phyloP scores from a whole-genome alignment of 1,140 invertebrate genomes.

The Phenacoccus solenopsis region DNA sequence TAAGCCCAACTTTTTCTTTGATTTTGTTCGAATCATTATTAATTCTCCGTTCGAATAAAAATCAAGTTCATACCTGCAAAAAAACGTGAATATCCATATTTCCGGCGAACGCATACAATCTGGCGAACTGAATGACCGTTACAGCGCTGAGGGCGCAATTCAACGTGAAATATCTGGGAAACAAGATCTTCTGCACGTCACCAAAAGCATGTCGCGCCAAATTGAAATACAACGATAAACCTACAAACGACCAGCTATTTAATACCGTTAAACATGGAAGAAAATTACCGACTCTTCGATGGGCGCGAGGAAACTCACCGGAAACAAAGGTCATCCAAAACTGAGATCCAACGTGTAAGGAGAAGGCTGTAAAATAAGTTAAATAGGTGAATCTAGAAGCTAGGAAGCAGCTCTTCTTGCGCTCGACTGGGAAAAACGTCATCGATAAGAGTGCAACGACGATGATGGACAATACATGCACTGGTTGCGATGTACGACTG shows the following conservation, averaged over 20 bases:
- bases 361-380: slow-evolving; percentile 53
- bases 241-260: slow-evolving; percentile 35
- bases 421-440: background rate
- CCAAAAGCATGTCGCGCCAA: slow-evolving; percentile 69
- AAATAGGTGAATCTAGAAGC: slow-evolving; percentile 6
- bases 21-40: too few relatives aligned
- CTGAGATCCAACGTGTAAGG: slow-evolving; percentile 64
- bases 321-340: slow-evolving; percentile 84
- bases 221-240: slow-evolving; percentile 66
- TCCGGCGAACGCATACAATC: slow-evolving; percentile 35
- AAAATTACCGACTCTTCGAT: too few relatives aligned
- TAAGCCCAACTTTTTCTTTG: too few relatives aligned
- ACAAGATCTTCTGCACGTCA: slow-evolving; percentile 67
- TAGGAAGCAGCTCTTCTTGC: background rate
- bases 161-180: slow-evolving; percentile 68
- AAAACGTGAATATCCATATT: slow-evolving; percentile 32
- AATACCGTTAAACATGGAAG: too few relatives aligned
- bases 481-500: background rate
- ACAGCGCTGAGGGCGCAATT: slow-evolving; percentile 58
- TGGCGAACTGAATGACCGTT: slow-evolving; percentile 53
- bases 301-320: slow-evolving; percentile 47
- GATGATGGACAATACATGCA: background rate
- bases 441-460: background rate
- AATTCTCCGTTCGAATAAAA: too few relatives aligned
- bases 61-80: slow-evolving; percentile 39